Conservation (phyloP, 2,113 vertebrate species). For the Zosterops pallidus region DNA sequence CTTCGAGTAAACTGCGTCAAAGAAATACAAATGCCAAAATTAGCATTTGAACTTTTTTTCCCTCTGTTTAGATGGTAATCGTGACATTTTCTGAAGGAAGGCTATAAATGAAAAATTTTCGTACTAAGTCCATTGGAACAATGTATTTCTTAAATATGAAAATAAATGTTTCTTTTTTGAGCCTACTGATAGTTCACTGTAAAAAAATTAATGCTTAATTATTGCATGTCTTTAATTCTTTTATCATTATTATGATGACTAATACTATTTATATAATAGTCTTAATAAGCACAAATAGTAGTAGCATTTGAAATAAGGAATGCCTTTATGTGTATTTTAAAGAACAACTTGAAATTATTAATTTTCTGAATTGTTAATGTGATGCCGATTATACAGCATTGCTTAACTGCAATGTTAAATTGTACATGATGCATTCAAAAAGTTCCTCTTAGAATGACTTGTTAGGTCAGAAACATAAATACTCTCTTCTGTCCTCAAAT, state of each 20-base stretch:
- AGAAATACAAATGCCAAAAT: conserved; percentile 19
- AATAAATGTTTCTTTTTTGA: neutral
- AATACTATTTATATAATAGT: neutral
- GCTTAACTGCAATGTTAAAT: neutral
- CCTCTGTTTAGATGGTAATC: neutral
- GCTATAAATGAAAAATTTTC: neutral
- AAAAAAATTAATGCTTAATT: neutral
- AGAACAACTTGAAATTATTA: neutral
- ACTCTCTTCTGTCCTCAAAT: neutral
- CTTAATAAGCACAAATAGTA: conserved; percentile 1
- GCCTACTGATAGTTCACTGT: neutral
- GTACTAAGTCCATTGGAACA: neutral
- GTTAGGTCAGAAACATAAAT: neutral
- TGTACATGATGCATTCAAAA: neutral
- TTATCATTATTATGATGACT: neutral
- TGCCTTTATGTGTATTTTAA: neutral
- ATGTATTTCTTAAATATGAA: conserved; percentile 1
- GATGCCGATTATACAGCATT: neutral
- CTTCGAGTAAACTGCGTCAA: neutral
- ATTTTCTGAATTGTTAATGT: neutral
- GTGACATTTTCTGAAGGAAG: conserved; percentile 34
- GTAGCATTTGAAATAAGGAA: neutral
- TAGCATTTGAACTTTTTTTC: conserved; percentile 20
- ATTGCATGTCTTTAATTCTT: conserved; percentile 22
- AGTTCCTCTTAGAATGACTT: neutral